Conservation (phyloP, 2,888 invertebrate genomes). For the Pachycephus smyrnensis region DNA sequence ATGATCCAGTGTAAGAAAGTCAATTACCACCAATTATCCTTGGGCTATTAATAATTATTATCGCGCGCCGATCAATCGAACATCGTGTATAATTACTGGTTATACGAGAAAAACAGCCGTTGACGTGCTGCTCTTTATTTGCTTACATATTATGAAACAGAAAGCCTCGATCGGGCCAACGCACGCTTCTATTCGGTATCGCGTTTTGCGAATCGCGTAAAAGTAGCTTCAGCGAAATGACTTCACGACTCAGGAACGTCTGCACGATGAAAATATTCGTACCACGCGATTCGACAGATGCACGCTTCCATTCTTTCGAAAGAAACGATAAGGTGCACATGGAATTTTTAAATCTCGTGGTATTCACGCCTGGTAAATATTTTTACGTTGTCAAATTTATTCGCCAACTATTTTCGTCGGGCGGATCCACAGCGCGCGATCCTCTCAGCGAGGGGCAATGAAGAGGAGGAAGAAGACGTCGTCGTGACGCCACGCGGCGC, state of each 20-base stretch:
- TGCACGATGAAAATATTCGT: background rate
- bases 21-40: background rate
- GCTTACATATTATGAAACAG: background rate
- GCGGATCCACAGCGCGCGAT: background rate
- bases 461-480: background rate
- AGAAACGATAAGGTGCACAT: background rate
- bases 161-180: background rate
- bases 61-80: background rate
- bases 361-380: background rate
- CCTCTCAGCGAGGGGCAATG: background rate
- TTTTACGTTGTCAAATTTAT: slow-evolving; percentile 4
- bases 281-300: background rate
- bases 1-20: background rate
- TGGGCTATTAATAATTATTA: background rate
- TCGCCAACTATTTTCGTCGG: background rate
- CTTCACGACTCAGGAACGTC: background rate
- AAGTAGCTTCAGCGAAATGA: background rate
- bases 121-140: background rate
- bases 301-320: background rate
- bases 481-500: background rate
- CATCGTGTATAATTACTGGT: background rate
- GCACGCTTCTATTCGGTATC: background rate
- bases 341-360: background rate
- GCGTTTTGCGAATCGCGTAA: background rate
- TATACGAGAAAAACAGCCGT: background rate